phyloP scores from a whole-genome alignment of 2,888 invertebrate species.

The Microplitis manilae region DNA sequence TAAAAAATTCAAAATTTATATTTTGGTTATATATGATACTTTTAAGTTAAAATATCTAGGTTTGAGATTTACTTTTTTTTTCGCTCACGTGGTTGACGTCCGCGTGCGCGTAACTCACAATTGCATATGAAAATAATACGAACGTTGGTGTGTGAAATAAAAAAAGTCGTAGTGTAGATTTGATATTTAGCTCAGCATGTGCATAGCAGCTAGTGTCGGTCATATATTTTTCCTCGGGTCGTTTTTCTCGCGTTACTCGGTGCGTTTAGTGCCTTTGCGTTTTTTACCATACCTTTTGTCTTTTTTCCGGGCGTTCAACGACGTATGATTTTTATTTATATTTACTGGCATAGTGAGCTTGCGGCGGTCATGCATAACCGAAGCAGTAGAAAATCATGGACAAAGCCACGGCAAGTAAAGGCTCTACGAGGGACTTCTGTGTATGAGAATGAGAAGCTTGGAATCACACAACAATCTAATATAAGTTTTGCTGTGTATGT shows the following conservation, averaged over 20 bases:
- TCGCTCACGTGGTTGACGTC: conserved; percentile 37
- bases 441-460: conserved; percentile 1
- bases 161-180: background rate
- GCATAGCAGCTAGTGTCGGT: background rate
- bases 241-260: background rate
- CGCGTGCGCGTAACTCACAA: conserved; percentile 40
- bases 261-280: background rate
- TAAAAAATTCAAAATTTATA: too few relatives aligned
- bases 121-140: conserved; percentile 15
- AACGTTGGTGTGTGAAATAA: conserved; percentile 34
- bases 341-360: conserved; percentile 5
- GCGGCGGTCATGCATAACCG: conserved; percentile 13
- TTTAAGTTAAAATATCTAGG: too few relatives aligned
- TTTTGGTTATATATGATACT: too few relatives aligned
- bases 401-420: background rate
- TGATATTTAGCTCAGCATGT: background rate
- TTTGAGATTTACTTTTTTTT: conserved; percentile 18
- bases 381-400: conserved; percentile 11
- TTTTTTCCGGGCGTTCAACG: background rate
- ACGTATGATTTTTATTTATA: conserved; percentile 17
- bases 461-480: background rate
- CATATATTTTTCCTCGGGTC: background rate
- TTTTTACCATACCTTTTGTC: background rate
- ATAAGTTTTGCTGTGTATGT: background rate
- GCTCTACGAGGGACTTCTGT: background rate